phyloP scores from a whole-genome alignment of 2,113 vertebrate genomes.

The Hippopotamus amphibius region DNA sequence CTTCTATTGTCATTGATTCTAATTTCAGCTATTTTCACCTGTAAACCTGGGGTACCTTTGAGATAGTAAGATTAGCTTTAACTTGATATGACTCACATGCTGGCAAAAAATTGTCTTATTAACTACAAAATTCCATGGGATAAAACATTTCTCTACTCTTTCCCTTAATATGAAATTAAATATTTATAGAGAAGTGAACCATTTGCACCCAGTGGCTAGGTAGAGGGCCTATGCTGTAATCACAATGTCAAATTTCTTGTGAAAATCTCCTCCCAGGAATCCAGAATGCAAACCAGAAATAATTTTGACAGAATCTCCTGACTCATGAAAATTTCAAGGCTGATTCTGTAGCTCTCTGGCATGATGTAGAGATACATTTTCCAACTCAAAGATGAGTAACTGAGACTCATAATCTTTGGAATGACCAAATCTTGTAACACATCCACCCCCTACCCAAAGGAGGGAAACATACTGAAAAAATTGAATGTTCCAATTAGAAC shows the following conservation, averaged over 20 bases:
- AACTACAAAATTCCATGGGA: not conserved
- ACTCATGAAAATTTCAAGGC: not conserved
- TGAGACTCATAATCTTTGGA: not conserved
- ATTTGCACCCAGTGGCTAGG: not conserved
- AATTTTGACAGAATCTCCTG: not conserved
- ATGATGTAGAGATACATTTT: not conserved
- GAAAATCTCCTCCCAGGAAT: not conserved
- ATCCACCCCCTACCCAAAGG: accelerated
- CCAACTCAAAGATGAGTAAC: not conserved
- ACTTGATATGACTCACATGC: not conserved
- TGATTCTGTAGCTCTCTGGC: not conserved
- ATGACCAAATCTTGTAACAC: accelerated
- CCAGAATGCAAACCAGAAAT: not conserved
- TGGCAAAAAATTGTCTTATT: not conserved
- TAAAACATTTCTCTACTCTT: not conserved
- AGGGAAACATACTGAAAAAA: not conserved
- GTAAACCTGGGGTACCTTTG: not conserved
- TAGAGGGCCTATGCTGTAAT: not conserved
- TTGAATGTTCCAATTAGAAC: not conserved
- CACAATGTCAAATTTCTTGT: not conserved
- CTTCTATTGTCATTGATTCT: not conserved
- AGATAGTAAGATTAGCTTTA: not conserved
- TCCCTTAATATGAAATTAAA: not conserved
- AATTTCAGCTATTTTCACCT: not conserved
- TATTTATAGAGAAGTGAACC: not conserved